Evolutionary conservation across 1,140 invertebrate genomes (phyloP).

Genomic region (Drosophila paulistorum): DNA sequence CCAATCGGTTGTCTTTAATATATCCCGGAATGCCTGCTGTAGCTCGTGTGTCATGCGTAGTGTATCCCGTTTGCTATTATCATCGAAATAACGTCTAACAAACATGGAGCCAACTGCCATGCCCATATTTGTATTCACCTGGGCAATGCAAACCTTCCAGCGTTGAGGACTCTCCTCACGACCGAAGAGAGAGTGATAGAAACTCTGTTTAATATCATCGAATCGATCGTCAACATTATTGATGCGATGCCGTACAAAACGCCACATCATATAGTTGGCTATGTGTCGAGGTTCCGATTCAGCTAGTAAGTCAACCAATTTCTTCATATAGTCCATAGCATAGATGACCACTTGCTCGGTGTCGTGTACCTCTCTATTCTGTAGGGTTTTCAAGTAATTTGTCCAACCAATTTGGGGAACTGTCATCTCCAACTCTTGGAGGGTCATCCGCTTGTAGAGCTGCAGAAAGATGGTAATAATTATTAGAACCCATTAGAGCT

Average conservation of each 20-base stretch:
- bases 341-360: conserved; percentile 82
- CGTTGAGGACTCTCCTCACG: conserved; percentile 93
- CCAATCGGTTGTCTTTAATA: conserved; percentile 93
- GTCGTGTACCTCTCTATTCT: conserved; percentile 88
- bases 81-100: conserved; percentile 93
- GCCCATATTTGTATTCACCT: conserved; percentile 93
- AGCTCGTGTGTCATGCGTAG: conserved; percentile 95
- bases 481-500: conserved; percentile 83
- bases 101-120: conserved; percentile 98
- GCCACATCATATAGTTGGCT: conserved; percentile 91
- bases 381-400: conserved; percentile 88
- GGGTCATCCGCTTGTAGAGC: conserved; percentile 90
- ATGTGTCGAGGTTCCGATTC: conserved; percentile 83
- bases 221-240: conserved; percentile 94
- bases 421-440: conserved; percentile 87
- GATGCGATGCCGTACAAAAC: conserved; percentile 93
- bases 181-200: conserved; percentile 88
- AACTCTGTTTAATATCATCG: conserved; percentile 87
- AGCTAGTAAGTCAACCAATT: conserved; percentile 83
- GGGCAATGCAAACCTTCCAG: conserved; percentile 94
- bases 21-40: conserved; percentile 92
- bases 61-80: conserved; percentile 91
- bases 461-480: background rate
- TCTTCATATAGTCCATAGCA: conserved; percentile 83
- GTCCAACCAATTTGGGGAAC: conserved; percentile 92